phyloP scores from a whole-genome alignment of 2,113 vertebrate species.

The Embiotoca jacksoni region DNA sequence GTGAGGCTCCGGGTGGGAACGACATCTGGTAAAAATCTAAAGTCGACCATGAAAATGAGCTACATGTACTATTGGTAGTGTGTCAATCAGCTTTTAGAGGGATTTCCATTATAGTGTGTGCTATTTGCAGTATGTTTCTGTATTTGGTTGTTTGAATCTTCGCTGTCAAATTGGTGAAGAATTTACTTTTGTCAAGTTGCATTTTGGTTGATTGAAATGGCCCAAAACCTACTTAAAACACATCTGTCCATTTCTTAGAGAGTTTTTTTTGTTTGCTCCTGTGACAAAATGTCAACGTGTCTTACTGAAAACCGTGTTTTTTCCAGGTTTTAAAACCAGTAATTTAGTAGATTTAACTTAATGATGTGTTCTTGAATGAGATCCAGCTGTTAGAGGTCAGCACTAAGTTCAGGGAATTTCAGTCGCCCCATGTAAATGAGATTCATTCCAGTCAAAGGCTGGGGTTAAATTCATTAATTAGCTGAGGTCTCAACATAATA shows the following conservation, averaged over 20 bases:
- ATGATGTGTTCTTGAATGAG: background rate
- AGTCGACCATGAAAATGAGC: too few species aligned
- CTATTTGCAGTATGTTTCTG: too few species aligned
- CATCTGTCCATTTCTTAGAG: background rate
- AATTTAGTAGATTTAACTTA: background rate
- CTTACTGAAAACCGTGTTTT: too few species aligned
- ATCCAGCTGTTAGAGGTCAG: background rate
- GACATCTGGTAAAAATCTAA: too few species aligned
- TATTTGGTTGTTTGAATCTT: too few species aligned
- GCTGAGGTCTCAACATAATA: background rate
- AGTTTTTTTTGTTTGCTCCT: background rate
- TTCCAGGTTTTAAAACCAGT: background rate
- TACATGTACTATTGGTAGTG: too few species aligned
- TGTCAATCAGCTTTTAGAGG: too few species aligned
- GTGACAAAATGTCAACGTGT: background rate
- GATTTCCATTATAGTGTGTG: too few species aligned
- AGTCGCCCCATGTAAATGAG: slow-evolving; percentile 5
- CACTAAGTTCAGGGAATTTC: slow-evolving; percentile 5
- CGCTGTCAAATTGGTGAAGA: too few species aligned
- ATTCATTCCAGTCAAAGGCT: slow-evolving; percentile 13
- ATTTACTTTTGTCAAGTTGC: too few species aligned
- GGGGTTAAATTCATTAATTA: slow-evolving; percentile 25
- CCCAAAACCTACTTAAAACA: background rate
- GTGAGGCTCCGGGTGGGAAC: too few species aligned
- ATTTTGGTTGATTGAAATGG: too few species aligned